phyloP scores from a whole-genome alignment of 2,888 invertebrate species.

The Eretmocerus hayati region DNA sequence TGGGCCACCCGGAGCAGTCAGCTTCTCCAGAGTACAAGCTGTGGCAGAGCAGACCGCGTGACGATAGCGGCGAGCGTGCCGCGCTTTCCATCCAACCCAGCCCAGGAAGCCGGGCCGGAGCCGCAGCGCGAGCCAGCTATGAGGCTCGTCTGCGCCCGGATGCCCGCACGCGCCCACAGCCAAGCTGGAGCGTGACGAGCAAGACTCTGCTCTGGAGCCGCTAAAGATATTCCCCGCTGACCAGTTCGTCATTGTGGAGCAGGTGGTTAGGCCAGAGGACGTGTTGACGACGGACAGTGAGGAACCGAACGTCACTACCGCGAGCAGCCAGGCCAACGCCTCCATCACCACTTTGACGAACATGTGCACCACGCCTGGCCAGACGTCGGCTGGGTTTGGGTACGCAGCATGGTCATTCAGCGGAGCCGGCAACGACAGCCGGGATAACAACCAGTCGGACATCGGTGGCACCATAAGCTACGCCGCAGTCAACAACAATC shows the following conservation, averaged over 20 bases:
- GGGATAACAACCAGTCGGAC: conserved; percentile 41
- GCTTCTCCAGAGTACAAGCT: too few relatives aligned
- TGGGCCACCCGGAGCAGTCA: too few relatives aligned
- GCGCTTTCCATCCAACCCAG: too few relatives aligned
- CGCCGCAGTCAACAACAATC: conserved; percentile 44
- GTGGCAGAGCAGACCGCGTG: too few relatives aligned
- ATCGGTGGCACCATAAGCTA: conserved; percentile 42
- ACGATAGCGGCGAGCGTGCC: too few relatives aligned
- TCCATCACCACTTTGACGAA: conserved; percentile 39
- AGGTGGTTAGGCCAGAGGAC: conserved; percentile 40
- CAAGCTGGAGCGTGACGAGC: conserved; percentile 47
- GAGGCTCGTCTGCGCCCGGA: not conserved
- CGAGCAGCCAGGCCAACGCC: conserved; percentile 35
- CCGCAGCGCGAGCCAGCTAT: not conserved
- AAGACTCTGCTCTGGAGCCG: conserved; percentile 37
- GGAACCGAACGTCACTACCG: conserved; percentile 31
- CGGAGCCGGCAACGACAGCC: conserved; percentile 40
- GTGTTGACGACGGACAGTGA: conserved; percentile 37
- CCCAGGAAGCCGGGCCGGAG: not conserved
- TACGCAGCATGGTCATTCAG: conserved; percentile 44
- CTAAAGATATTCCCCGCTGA: conserved; percentile 45
- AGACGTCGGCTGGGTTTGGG: conserved; percentile 44
- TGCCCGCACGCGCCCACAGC: conserved; percentile 26
- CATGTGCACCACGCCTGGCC: conserved; percentile 46
- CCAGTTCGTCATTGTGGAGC: conserved; percentile 44